These are phyloP conservation scores for Dromaius novaehollandiae DNA, from an alignment of 2,113 vertebrate species.

Conservation along the genomic window DNA sequence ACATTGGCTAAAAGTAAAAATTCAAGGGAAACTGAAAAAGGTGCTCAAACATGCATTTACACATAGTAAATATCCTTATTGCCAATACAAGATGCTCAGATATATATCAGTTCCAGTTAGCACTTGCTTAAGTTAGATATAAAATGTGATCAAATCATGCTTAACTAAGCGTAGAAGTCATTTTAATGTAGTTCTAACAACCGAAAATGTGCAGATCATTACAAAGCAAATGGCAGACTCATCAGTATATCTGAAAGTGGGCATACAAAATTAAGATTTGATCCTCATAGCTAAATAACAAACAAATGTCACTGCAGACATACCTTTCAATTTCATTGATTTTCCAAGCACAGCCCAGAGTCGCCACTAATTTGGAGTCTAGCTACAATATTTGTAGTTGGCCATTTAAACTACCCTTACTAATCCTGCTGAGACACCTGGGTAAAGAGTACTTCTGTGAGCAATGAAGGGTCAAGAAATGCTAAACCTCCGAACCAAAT, in stretches of 20 bases:
- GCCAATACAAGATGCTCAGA: not conserved
- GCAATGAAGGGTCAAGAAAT: not conserved
- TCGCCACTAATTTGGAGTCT: not conserved
- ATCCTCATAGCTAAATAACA: not conserved
- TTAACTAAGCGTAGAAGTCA: not conserved
- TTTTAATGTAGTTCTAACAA: not conserved
- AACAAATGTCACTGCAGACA: not conserved
- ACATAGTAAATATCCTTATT: not conserved
- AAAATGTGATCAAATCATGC: not conserved
- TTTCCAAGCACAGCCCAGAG: not conserved
- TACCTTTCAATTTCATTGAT: not conserved
- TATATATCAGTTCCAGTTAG: not conserved
- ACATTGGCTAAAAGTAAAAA: not conserved
- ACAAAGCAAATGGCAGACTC: not conserved
- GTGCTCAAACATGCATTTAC: not conserved
- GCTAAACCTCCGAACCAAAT: not conserved
- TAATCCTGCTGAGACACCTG: not conserved
- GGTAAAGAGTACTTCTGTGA: not conserved
- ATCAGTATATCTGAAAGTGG: not conserved
- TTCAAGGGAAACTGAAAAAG: not conserved
- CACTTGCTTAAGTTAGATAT: not conserved
- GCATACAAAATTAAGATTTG: not conserved
- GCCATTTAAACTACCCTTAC: not conserved
- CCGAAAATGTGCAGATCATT: not conserved
- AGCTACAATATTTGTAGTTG: accelerated